Conservation (phyloP, 2,797 vertebrate species). For the Sebastes itinus region DNA sequence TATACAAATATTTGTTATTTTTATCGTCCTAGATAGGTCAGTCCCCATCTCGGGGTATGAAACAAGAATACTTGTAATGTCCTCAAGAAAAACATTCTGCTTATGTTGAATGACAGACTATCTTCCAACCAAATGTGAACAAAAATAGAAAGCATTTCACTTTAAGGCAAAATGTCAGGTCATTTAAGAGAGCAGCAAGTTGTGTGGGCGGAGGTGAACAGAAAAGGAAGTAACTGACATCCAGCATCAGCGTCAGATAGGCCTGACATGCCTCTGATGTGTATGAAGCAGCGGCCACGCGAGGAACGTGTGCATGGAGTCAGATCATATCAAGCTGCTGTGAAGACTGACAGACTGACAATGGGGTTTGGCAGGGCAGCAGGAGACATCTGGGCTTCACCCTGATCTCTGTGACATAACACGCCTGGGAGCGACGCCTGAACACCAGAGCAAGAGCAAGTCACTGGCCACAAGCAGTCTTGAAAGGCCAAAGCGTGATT, state of each 20-base stretch:
- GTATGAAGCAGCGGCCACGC: background rate
- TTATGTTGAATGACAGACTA: background rate
- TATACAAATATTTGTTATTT: background rate
- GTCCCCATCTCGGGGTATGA: background rate
- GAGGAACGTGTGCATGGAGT: conserved; percentile 39
- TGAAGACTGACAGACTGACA: conserved; percentile 54
- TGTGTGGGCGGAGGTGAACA: conserved; percentile 28
- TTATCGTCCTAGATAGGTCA: background rate
- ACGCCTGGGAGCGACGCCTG: conserved; percentile 52
- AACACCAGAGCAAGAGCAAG: conserved; percentile 42
- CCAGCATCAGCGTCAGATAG: conserved; percentile 54
- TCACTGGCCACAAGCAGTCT: conserved; percentile 43
- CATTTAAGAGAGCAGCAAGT: conserved; percentile 32
- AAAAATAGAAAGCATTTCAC: conserved; percentile 41
- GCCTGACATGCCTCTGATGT: conserved; percentile 38
- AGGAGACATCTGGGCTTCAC: conserved; percentile 66
- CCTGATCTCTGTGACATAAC: conserved; percentile 69
- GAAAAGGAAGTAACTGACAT: conserved; percentile 61
- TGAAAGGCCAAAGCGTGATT: conserved; percentile 68
- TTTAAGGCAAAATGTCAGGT: conserved; percentile 53
- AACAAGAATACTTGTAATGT: background rate
- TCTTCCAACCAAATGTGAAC: background rate
- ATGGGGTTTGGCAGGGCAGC: conserved; percentile 68
- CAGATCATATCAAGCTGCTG: conserved; percentile 66
- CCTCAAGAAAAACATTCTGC: background rate